Evolutionary conservation across 2,113 vertebrate species (phyloP).

Genomic region (Tautogolabrus adspersus): DNA sequence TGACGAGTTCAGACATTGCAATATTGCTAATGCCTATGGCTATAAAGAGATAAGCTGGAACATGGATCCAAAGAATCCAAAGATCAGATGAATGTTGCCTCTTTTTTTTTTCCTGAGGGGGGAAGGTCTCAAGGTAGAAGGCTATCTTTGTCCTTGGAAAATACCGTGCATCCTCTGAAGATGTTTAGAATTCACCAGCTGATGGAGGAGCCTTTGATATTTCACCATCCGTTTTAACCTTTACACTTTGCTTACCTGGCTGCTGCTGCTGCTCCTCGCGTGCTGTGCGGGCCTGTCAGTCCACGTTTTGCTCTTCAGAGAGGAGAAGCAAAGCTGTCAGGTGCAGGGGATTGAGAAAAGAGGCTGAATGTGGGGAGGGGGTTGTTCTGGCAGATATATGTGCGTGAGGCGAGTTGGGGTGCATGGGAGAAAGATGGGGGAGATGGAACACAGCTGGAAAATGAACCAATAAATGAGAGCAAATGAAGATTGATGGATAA

Average conservation of each 20-base stretch:
- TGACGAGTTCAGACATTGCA: not conserved
- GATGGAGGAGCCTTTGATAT: constrained; percentile 47
- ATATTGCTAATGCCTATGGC: too few relatives aligned
- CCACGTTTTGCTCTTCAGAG: constrained; percentile 33
- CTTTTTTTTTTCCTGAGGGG: not conserved
- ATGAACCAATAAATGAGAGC: constrained; percentile 52
- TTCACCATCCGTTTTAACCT: constrained; percentile 59
- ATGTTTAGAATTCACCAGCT: constrained; percentile 40
- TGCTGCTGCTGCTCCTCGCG: constrained; percentile 17
- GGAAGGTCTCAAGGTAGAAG: not conserved
- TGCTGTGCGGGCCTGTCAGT: constrained; percentile 55
- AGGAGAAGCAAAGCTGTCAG: constrained; percentile 30
- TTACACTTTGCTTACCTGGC: constrained; percentile 40
- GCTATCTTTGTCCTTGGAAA: constrained; percentile 20
- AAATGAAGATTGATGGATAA: constrained; percentile 60
- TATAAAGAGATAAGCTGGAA: too few relatives aligned
- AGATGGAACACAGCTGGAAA: constrained; percentile 16
- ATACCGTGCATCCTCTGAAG: constrained; percentile 11
- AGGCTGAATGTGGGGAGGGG: not conserved
- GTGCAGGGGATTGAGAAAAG: not conserved
- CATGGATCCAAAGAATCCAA: not conserved
- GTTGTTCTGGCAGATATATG: not conserved
- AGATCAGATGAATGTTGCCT: not conserved
- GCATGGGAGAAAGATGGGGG: not conserved
- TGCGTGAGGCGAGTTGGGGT: not conserved